Percentiles rank a stretch among this genome's conserved stretches.
Conservation (phyloP, 2,113 vertebrate species). For the Microcebus ravelobensis region DNA sequence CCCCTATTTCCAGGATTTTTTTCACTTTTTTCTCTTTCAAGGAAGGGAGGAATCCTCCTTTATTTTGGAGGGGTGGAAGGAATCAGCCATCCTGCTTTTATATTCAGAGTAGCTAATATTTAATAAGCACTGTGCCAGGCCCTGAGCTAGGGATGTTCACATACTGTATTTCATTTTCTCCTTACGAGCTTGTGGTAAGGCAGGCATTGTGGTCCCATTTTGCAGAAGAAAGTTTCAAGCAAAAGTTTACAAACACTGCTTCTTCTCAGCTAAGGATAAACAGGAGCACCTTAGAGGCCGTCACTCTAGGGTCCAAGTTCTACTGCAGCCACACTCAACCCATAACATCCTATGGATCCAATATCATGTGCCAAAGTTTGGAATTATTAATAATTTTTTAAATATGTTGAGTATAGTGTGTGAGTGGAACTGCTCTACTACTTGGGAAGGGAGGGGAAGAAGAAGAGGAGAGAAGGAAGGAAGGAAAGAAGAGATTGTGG, state of each 20-base stretch:
- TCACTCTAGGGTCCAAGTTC: neutral
- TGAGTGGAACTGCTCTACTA: neutral
- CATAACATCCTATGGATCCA: neutral
- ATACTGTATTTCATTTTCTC: neutral
- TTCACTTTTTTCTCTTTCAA: conserved; percentile 24
- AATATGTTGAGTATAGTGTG: neutral
- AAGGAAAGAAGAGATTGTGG: neutral
- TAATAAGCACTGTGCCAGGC: neutral
- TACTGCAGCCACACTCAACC: neutral
- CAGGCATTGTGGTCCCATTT: neutral
- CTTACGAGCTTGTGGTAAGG: neutral
- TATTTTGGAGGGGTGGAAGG: neutral
- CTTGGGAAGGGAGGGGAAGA: neutral
- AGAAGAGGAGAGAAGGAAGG: neutral
- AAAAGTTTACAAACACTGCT: neutral
- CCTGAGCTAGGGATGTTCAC: neutral
- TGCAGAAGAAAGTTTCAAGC: neutral
- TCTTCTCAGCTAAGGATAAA: neutral
- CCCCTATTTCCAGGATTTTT: neutral
- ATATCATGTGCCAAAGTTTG: neutral
- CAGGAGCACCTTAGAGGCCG: neutral
- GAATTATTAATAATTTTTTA: neutral
- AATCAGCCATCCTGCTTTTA: neutral
- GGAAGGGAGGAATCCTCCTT: neutral
- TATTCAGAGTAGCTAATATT: neutral